A percentile compares a stretch with the other conserved stretches of the same genome.
These are phyloP conservation scores for Hoplostethus mediterraneus DNA, from an alignment of 2,797 vertebrate genomes.

Conservation along the genomic window DNA sequence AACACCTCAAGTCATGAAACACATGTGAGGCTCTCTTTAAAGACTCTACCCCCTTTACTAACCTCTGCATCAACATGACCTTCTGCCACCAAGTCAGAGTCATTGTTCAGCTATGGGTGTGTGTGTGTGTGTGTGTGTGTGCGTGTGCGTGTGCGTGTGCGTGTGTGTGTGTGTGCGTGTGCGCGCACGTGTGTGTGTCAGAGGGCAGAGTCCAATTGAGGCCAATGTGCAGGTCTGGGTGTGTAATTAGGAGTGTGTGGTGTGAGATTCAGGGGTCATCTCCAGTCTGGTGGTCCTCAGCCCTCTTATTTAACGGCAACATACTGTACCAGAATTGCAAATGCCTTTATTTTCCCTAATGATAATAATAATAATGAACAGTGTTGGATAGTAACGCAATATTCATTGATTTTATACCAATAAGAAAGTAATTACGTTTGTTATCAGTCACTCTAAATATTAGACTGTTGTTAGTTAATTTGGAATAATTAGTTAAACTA, in stretches of 20 bases:
- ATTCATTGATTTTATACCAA: too few species aligned
- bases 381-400: too few species aligned
- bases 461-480: too few species aligned
- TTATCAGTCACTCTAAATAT: too few species aligned
- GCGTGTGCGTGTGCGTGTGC: constrained; percentile 18
- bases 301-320: constrained; percentile 18
- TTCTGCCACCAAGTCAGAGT: constrained; percentile 28
- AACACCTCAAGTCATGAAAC: constrained; percentile 41
- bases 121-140: constrained; percentile 24
- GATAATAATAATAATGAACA: too few species aligned
- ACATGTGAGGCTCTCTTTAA: constrained; percentile 34
- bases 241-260: constrained; percentile 49
- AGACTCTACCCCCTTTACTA: constrained; percentile 5
- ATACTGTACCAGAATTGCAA: constrained; percentile 21
- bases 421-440: too few species aligned
- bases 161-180: constrained; percentile 28
- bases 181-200: constrained; percentile 16
- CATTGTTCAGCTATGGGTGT: constrained; percentile 17
- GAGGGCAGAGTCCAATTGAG: constrained; percentile 42
- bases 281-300: constrained; percentile 25
- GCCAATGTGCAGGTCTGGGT: constrained; percentile 33
- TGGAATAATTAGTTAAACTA: too few species aligned
- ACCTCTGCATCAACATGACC: constrained; percentile 37
- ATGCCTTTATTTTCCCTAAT: neutral
- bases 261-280: too few species aligned